Evolutionary conservation across 2,888 invertebrate species (phyloP).

Genomic region (Steromphala cineraria): DNA sequence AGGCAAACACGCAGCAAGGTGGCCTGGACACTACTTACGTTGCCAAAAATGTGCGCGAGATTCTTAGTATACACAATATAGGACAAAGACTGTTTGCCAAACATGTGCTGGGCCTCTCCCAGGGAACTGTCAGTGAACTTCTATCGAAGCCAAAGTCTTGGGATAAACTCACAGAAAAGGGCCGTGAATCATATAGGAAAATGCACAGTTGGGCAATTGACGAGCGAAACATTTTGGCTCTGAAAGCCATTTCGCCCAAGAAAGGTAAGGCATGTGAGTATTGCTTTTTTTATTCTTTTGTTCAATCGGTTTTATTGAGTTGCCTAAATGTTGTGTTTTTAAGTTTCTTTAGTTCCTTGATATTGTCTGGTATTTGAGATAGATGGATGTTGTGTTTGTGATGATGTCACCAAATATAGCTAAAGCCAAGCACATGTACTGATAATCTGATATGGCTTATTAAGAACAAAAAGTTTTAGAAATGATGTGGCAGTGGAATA

Average conservation of each 20-base stretch:
- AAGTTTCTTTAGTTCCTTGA: neutral
- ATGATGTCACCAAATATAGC: neutral
- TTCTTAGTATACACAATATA: slow-evolving; percentile 97
- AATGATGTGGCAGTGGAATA: too few relatives aligned
- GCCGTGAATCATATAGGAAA: slow-evolving; percentile 98
- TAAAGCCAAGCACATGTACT: too few relatives aligned
- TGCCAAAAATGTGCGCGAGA: slow-evolving; percentile 92
- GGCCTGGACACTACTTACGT: slow-evolving; percentile 92
- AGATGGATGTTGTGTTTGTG: neutral
- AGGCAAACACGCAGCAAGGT: slow-evolving; percentile 78
- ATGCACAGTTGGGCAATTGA: slow-evolving; percentile 99
- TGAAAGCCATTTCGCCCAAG: slow-evolving; percentile 92
- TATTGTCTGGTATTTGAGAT: neutral
- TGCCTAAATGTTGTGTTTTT: neutral
- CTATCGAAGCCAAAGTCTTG: slow-evolving; percentile 99
- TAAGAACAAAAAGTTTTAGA: too few relatives aligned
- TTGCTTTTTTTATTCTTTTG: slow-evolving; percentile 11
- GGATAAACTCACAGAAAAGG: slow-evolving; percentile 99
- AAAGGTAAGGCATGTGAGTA: slow-evolving; percentile 67
- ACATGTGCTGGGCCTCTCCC: slow-evolving; percentile 94
- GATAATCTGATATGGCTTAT: too few relatives aligned
- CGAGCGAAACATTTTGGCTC: slow-evolving; percentile 95
- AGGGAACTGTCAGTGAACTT: slow-evolving; percentile 98
- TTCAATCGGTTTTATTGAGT: neutral
- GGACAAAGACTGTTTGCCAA: slow-evolving; percentile 99